Base-by-base conservation (phyloP, 1,140 invertebrate species). In the Habropoda laboriosa region DNA sequence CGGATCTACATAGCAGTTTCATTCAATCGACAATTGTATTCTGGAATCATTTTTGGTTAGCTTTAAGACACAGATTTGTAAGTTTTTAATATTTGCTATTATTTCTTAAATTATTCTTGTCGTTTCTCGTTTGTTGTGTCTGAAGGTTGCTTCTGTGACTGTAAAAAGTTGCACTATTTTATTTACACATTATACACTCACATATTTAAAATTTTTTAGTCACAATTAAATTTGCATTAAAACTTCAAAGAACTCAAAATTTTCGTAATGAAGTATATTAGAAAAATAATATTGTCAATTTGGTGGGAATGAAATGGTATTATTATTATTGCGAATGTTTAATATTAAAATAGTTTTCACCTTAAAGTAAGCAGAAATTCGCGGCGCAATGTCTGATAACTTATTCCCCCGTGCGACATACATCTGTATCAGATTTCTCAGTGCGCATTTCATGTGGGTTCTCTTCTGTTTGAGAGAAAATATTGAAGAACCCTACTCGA, bases 281-380 rank as follows among this genome's bases (percentile, higher is more conserved):
- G n/a, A n/a, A n/a, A n/a, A n/a, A n/a, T n/a, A n/a, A n/a, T n/a
- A n/a, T n/a, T 0, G 0, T 0, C 61, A 66, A 51, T 71, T 82
- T 73, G 40, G 49, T 73, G 32, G 42, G 45, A 38, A 38, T 74
- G 38, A 79, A 68, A 80, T 49, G 32, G 38, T 45, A 47, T 73
- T 80, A 68, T 74, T 74, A 51, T 80, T 78, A 49, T 61, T 73
- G 61, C n/a, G n/a, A n/a, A 53, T 51, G 70, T 74, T 79, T 73
- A 84, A 79, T 72, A 35, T 82, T 82, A 74, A 82, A 84, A 27
- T 45, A 30, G 49, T 42, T 79, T 82, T 61, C 35, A 73, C 60
- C 74, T 79, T 79, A 74, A 82, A 79, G 63, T 64, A 70, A 79
- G 75, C 82, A 74, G 70, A 79, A 83, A 63, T 61, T 74, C 68